Evolutionary conservation across 2,113 vertebrate species (phyloP).

Genomic region (Colinus virginianus): DNA sequence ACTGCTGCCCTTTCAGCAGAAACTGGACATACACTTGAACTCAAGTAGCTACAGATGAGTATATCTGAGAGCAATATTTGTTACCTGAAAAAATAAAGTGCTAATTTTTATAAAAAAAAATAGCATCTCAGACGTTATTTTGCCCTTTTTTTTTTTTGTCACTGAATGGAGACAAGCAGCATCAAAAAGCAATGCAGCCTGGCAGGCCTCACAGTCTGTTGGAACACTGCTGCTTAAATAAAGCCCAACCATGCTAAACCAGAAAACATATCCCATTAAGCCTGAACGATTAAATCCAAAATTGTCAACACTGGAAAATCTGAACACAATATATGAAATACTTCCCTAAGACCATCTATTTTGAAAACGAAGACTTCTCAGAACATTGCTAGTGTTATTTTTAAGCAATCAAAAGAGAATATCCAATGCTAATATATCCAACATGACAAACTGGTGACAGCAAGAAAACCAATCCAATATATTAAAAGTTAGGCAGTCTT

Average conservation of each 20-base stretch:
- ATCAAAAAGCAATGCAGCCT: not conserved
- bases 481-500: not conserved
- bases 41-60: not conserved
- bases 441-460: not conserved
- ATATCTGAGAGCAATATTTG: not conserved
- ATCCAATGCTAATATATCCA: not conserved
- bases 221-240: not conserved
- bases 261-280: not conserved
- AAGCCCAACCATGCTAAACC: not conserved
- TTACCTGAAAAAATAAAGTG: not conserved
- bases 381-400: not conserved
- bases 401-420: not conserved
- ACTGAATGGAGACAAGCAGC: not conserved
- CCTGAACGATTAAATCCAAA: not conserved
- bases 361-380: not conserved
- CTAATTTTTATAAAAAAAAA: not conserved
- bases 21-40: not conserved
- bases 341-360: not conserved
- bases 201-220: not conserved
- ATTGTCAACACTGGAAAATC: not conserved
- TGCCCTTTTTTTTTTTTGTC: not conserved
- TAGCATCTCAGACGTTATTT: not conserved
- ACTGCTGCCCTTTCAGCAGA: not conserved
- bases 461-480: not conserved
- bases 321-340: not conserved